phyloP scores from a whole-genome alignment of 2,113 vertebrate species.

The Butastur rufipennis region DNA sequence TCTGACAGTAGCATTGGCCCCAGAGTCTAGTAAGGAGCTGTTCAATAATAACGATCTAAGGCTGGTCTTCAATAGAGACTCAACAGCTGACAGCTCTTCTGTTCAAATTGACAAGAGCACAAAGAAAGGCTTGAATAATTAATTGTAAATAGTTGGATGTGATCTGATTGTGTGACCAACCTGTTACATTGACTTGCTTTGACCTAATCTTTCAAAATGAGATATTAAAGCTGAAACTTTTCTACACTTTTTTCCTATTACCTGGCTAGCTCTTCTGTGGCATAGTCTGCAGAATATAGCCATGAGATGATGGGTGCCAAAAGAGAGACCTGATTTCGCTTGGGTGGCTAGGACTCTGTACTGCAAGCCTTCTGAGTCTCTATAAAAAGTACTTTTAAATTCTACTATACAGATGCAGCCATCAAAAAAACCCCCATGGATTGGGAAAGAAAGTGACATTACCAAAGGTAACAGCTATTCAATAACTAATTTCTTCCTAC shows the following conservation, averaged over 20 bases:
- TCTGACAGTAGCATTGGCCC: conserved; percentile 13
- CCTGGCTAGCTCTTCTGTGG: neutral
- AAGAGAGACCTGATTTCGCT: neutral
- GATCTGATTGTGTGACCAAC: conserved; percentile 6
- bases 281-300: neutral
- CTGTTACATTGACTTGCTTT: neutral
- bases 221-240: neutral
- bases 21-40: neutral
- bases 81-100: conserved; percentile 52
- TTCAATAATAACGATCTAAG: conserved; percentile 73
- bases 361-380: neutral
- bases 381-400: neutral
- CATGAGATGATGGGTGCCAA: neutral
- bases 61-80: conserved; percentile 44
- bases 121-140: conserved; percentile 63
- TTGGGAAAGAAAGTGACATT: neutral
- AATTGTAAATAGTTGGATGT: neutral
- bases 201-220: neutral
- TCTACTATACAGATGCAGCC: neutral
- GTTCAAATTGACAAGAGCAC: conserved; percentile 67
- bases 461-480: neutral
- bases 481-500: neutral
- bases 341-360: neutral
- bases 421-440: neutral
- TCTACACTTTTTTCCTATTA: neutral